These are phyloP conservation scores for Psittacula derbiana DNA, from an alignment of 2,797 vertebrate species.

Conservation along the genomic window DNA sequence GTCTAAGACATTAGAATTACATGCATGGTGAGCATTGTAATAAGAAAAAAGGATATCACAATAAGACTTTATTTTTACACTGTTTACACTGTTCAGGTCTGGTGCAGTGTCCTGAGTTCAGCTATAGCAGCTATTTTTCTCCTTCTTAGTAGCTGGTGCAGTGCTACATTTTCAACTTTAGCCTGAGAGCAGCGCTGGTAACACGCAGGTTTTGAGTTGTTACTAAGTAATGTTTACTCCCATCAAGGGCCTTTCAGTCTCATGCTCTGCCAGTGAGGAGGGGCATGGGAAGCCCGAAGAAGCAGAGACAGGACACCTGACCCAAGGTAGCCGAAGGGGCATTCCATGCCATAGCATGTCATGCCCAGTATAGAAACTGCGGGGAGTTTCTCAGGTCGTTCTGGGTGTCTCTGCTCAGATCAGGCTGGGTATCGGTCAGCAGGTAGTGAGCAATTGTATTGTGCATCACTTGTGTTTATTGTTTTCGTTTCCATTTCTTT, in stretches of 20 bases:
- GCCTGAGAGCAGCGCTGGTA: fast-evolving
- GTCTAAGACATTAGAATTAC: conserved; percentile 16
- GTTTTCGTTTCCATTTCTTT: background rate
- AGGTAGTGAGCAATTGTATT: background rate
- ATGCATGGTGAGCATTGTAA: conserved; percentile 18
- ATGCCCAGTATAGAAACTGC: background rate
- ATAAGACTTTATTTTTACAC: conserved; percentile 4
- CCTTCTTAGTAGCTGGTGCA: background rate
- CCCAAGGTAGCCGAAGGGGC: background rate
- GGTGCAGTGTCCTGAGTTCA: background rate
- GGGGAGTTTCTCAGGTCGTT: background rate
- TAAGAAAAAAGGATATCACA: conserved; percentile 34
- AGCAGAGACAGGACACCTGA: background rate
- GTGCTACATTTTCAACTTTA: background rate
- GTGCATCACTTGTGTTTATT: background rate
- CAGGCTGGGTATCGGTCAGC: background rate
- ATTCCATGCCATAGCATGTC: background rate
- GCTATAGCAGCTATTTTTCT: background rate
- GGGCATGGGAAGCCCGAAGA: background rate
- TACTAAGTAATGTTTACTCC: background rate
- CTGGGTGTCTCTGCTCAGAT: background rate
- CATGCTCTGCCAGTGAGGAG: background rate
- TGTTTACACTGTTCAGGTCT: background rate
- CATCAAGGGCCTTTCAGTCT: background rate
- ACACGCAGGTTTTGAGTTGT: background rate